Conservation (phyloP, 2,888 invertebrate species). For the Dugesia japonica region DNA sequence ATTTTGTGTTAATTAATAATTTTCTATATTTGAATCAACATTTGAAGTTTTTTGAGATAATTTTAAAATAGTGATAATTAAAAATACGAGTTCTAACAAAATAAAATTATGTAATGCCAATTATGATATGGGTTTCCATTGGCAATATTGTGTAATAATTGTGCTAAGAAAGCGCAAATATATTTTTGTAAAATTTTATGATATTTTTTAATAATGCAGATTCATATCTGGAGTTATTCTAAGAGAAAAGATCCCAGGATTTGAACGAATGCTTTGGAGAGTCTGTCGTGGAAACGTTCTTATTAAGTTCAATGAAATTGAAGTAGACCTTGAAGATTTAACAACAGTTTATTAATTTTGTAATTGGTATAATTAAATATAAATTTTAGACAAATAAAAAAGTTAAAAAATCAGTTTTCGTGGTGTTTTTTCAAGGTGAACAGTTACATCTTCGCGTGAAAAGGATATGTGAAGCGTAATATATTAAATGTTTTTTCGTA, state of each 20-base stretch:
- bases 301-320: constrained; percentile 81
- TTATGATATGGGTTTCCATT: too few relatives aligned
- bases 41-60: too few relatives aligned
- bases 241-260: constrained; percentile 80
- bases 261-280: constrained; percentile 90
- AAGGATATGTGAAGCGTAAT: constrained; percentile 88
- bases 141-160: too few relatives aligned
- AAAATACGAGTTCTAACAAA: too few relatives aligned
- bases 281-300: constrained; percentile 85
- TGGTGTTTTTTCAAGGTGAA: constrained; percentile 69
- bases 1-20: too few relatives aligned
- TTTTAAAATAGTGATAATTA: too few relatives aligned
- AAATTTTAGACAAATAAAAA: constrained; percentile 53
- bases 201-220: constrained; percentile 50
- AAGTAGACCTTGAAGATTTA: constrained; percentile 75
- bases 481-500: too few relatives aligned
- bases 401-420: constrained; percentile 88
- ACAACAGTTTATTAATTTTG: constrained; percentile 41
- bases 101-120: too few relatives aligned
- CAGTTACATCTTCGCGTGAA: constrained; percentile 89
- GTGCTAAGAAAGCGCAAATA: too few relatives aligned
- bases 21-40: too few relatives aligned
- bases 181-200: too few relatives aligned
- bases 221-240: constrained; percentile 96
- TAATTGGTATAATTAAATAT: constrained; percentile 54